Percentiles rank a stretch among this genome's conserved stretches.
Evolutionary conservation across 2,888 invertebrate genomes (phyloP).

Genomic region (Lochmaea crataegi): DNA sequence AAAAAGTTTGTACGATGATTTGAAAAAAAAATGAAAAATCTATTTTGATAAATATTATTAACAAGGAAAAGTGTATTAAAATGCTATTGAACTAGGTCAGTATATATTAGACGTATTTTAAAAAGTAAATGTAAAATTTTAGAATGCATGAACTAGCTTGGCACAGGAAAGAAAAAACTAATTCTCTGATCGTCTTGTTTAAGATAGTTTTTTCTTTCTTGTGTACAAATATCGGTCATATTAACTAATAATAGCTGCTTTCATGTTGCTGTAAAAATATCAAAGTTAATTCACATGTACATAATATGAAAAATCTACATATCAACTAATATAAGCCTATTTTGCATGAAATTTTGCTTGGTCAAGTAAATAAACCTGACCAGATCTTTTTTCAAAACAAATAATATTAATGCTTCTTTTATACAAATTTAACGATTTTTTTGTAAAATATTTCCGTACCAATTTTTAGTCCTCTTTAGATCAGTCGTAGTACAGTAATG

Average conservation of each 20-base stretch:
- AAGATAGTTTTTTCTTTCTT: constrained; percentile 17
- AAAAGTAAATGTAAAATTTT: constrained; percentile 19
- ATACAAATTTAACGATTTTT: too few species aligned
- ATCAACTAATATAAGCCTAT: neutral
- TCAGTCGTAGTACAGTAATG: too few species aligned
- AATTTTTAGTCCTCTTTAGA: too few species aligned
- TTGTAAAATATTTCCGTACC: too few species aligned
- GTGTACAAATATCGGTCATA: constrained; percentile 26
- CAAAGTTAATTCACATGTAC: neutral
- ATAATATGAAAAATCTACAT: neutral
- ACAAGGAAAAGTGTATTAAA: constrained; percentile 31
- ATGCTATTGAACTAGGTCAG: constrained; percentile 24
- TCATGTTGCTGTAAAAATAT: neutral
- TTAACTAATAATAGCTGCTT: constrained; percentile 12
- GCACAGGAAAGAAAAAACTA: constrained; percentile 9
- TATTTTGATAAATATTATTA: constrained; percentile 50
- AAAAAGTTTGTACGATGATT: constrained; percentile 46
- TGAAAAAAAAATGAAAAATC: constrained; percentile 37
- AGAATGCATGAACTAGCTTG: constrained; percentile 26
- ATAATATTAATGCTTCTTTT: too few species aligned
- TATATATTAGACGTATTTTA: constrained; percentile 18
- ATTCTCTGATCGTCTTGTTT: neutral
- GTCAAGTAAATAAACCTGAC: too few species aligned
- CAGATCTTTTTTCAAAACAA: too few species aligned
- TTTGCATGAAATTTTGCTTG: neutral